Percentiles rank a stretch among this genome's conserved stretches.
Evolutionary conservation across 2,797 vertebrate species (phyloP).

Genomic region (Florisuga fusca): DNA sequence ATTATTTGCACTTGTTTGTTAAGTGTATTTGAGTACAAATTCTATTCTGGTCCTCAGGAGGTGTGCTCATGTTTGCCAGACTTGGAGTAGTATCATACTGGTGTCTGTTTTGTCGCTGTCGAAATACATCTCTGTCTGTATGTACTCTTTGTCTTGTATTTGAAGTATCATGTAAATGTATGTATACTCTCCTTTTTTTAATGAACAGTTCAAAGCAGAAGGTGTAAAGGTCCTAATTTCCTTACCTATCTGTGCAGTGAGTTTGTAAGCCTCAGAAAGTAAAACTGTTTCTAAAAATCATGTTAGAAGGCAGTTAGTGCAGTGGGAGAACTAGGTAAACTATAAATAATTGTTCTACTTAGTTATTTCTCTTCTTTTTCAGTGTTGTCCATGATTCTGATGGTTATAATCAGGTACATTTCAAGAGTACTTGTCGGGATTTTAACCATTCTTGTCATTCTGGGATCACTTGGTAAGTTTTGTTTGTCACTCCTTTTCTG

Average conservation of each 20-base stretch:
- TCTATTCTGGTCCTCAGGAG: slow-evolving; percentile 33
- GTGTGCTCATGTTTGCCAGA: slow-evolving; percentile 32
- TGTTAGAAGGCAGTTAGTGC: not conserved
- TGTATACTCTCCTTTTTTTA: slow-evolving; percentile 19
- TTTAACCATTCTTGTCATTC: slow-evolving; percentile 90
- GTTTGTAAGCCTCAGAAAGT: not conserved
- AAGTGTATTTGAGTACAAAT: slow-evolving; percentile 58
- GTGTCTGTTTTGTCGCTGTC: slow-evolving; percentile 64
- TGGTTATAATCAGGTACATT: slow-evolving; percentile 98
- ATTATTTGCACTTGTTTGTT: slow-evolving; percentile 21
- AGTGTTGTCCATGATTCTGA: slow-evolving; percentile 97
- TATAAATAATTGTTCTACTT: slow-evolving; percentile 55
- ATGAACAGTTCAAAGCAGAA: slow-evolving; percentile 33
- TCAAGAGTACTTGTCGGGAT: slow-evolving; percentile 97
- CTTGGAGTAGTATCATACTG: slow-evolving; percentile 30
- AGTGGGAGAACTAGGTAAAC: not conserved
- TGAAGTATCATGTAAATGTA: slow-evolving; percentile 1
- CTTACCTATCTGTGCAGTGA: not conserved
- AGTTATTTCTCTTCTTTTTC: slow-evolving; percentile 70
- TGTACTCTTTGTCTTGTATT: slow-evolving; percentile 37
- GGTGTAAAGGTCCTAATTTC: slow-evolving; percentile 8
- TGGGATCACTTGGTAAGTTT: slow-evolving; percentile 94
- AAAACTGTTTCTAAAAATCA: not conserved
- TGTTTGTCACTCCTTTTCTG: slow-evolving; percentile 27
- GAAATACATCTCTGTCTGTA: slow-evolving; percentile 45